Conservation (phyloP, 2,113 vertebrate genomes). For the Coturnix japonica region DNA sequence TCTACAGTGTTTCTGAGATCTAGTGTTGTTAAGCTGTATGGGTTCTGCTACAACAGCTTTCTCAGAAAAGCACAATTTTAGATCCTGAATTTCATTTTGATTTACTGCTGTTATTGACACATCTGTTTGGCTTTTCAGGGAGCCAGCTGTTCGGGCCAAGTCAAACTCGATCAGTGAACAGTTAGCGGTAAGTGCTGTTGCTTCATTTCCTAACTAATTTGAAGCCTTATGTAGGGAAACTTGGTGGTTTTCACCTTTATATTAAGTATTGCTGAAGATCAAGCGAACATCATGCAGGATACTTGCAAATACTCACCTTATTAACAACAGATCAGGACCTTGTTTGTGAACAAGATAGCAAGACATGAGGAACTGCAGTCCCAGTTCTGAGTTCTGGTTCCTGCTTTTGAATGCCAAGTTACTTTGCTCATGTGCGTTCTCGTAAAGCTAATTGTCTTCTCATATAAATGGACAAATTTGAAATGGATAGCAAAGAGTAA, state of each 20-base stretch:
- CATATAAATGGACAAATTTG: background rate
- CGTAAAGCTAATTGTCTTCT: background rate
- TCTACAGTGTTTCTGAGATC: background rate
- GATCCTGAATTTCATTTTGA: background rate
- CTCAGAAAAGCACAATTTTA: background rate
- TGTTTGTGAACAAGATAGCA: background rate
- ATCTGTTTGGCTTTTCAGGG: constrained; percentile 76
- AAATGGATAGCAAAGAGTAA: background rate
- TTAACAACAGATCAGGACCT: background rate
- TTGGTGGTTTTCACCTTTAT: background rate
- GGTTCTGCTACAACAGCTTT: background rate
- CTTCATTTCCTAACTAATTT: background rate
- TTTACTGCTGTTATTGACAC: background rate
- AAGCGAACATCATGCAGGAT: background rate
- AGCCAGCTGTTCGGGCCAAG: constrained; percentile 84
- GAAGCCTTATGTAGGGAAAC: background rate
- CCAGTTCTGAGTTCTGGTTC: background rate
- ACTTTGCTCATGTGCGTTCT: background rate
- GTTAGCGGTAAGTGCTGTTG: constrained; percentile 78
- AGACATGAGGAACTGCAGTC: background rate
- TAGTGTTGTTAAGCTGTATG: background rate
- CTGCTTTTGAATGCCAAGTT: background rate
- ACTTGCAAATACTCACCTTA: background rate
- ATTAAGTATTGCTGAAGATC: background rate
- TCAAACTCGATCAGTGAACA: constrained; percentile 93